Percentiles rank a stretch among this genome's conserved stretches.
Conservation (phyloP, 2,113 vertebrate genomes). For the Bucco capensis region DNA sequence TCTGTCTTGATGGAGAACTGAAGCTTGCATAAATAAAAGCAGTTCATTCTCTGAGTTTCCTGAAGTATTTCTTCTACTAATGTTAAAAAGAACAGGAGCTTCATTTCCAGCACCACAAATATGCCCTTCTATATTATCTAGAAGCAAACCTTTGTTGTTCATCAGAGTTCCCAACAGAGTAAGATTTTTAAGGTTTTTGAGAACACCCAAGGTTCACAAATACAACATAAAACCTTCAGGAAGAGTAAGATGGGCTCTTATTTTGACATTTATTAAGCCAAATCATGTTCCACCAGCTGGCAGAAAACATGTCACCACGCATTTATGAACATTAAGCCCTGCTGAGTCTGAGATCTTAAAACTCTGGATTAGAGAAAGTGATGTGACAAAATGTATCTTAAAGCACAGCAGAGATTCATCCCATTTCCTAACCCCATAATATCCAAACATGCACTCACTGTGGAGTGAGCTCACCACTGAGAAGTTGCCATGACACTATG, state of each 20-base stretch:
- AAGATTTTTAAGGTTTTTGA: neutral
- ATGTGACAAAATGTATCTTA: neutral
- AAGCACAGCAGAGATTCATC: neutral
- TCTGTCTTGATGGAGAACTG: neutral
- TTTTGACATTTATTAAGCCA: neutral
- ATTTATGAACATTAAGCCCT: neutral
- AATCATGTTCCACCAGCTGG: neutral
- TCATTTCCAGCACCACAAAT: neutral
- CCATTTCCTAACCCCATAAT: neutral
- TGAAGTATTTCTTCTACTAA: neutral
- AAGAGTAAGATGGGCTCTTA: neutral
- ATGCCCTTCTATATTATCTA: neutral
- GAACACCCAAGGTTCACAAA: neutral
- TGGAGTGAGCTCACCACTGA: neutral
- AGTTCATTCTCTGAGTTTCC: neutral
- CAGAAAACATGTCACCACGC: neutral
- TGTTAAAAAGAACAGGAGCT: neutral
- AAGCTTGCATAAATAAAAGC: neutral
- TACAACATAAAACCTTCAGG: neutral
- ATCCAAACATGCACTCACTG: neutral
- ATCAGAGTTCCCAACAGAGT: neutral
- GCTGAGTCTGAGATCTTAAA: neutral
- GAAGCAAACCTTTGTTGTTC: neutral
- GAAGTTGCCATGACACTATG: neutral
- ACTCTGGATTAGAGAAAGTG: neutral